phyloP scores from a whole-genome alignment of 2,888 invertebrate species.

The Aphidius colemani region DNA sequence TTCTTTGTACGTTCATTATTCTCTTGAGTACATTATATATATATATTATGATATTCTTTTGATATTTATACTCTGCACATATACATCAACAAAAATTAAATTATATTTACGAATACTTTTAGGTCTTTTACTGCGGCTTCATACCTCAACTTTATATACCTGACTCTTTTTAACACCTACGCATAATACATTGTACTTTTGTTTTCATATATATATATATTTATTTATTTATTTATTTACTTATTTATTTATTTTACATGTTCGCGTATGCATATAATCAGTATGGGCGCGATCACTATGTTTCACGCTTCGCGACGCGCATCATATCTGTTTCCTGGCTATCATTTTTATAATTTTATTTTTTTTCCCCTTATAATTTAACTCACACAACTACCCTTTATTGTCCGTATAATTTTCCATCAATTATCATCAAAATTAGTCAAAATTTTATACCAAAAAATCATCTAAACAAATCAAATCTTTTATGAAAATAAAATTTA shows the following conservation, averaged over 20 bases:
- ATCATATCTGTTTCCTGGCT: slow-evolving; percentile 59
- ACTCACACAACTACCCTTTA: slow-evolving; percentile 3
- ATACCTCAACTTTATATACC: no score
- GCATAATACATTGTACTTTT: slow-evolving; percentile 19
- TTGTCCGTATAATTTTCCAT: slow-evolving; percentile 20
- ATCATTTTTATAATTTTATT: slow-evolving; percentile 35
- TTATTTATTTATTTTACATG: slow-evolving; percentile 30
- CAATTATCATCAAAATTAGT: background rate
- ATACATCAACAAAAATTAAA: slow-evolving; percentile 23
- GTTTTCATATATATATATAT: slow-evolving; percentile 6
- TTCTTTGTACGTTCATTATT: no score
- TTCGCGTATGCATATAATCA: slow-evolving; percentile 45
- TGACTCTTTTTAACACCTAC: slow-evolving; percentile 31
- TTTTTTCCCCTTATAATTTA: background rate
- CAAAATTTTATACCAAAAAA: background rate
- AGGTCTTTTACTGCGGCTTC: no score
- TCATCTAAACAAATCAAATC: no score
- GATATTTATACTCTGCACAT: no score
- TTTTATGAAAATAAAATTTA: no score
- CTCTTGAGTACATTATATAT: no score
- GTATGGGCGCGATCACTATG: slow-evolving; percentile 49
- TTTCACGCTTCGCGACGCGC: slow-evolving; percentile 59
- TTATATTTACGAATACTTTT: slow-evolving; percentile 28
- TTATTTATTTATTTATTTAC: slow-evolving; percentile 21
- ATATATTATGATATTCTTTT: no score